phyloP scores from a whole-genome alignment of 2,113 vertebrate species.

The Phoxinus phoxinus region DNA sequence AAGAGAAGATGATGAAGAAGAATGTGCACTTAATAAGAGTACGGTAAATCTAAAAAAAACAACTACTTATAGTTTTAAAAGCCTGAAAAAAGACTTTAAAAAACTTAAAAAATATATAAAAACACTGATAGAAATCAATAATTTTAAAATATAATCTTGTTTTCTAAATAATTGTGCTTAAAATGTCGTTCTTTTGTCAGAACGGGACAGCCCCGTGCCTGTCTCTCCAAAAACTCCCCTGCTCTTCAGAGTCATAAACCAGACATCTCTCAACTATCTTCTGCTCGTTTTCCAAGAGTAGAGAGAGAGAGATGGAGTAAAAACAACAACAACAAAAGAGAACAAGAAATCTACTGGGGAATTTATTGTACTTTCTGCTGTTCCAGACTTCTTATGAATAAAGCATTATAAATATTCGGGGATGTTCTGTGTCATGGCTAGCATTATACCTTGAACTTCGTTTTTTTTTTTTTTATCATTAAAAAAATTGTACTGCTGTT shows the following conservation, averaged over 20 bases:
- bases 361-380: conserved; percentile 9
- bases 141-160: no score
- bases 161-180: no score
- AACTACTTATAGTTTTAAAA: background rate
- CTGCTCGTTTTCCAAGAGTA: background rate
- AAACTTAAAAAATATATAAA: no score
- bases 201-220: conserved; percentile 29
- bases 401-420: background rate
- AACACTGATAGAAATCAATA: no score
- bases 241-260: conserved; percentile 15
- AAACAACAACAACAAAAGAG: background rate
- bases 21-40: background rate
- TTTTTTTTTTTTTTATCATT: no score
- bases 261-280: conserved; percentile 17
- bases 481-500: background rate
- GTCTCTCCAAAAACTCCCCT: conserved; percentile 28
- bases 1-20: background rate
- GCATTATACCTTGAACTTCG: background rate
- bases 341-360: background rate
- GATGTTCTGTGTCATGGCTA: background rate
- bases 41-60: background rate
- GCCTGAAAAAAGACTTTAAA: background rate
- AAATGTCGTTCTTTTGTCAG: background rate
- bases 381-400: background rate
- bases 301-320: background rate